A percentile compares a stretch with the other conserved stretches of the same genome.
Conservation (phyloP, 2,113 vertebrate species). For the Benitochromis conjunctus region DNA sequence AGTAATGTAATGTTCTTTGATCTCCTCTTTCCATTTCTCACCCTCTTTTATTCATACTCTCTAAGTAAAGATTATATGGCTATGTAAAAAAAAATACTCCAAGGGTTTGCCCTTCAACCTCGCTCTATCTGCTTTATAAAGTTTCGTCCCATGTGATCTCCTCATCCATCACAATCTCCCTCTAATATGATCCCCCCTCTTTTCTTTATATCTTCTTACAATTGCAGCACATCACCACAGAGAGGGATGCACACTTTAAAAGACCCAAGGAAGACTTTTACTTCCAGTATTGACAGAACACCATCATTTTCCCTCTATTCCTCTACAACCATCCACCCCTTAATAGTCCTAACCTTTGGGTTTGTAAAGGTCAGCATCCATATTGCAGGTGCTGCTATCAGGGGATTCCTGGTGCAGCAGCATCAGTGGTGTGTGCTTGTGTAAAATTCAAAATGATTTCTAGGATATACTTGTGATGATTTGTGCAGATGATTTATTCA, state of each 20-base stretch:
- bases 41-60: not conserved
- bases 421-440: not conserved
- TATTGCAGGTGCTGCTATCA: constrained; percentile 18
- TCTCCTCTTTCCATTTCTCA: not conserved
- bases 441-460: not conserved
- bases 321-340: not conserved
- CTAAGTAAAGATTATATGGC: constrained; percentile 27
- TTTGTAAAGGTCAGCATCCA: constrained; percentile 44
- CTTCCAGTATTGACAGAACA: not conserved
- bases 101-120: constrained; percentile 13
- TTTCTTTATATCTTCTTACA: not conserved
- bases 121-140: not conserved
- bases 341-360: constrained; percentile 52
- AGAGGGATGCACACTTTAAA: not conserved
- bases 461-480: not conserved
- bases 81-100: not conserved
- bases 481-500: not conserved
- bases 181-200: not conserved
- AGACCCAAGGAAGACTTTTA: not conserved
- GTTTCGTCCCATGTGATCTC: not conserved
- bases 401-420: not conserved
- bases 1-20: constrained; percentile 28
- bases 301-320: not conserved
- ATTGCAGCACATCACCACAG: not conserved
- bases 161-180: not conserved